A percentile compares a stretch with the other conserved stretches of the same genome.
These are phyloP conservation scores for Phalangium opilio DNA, from an alignment of 2,888 invertebrate species.

Conservation along the genomic window DNA sequence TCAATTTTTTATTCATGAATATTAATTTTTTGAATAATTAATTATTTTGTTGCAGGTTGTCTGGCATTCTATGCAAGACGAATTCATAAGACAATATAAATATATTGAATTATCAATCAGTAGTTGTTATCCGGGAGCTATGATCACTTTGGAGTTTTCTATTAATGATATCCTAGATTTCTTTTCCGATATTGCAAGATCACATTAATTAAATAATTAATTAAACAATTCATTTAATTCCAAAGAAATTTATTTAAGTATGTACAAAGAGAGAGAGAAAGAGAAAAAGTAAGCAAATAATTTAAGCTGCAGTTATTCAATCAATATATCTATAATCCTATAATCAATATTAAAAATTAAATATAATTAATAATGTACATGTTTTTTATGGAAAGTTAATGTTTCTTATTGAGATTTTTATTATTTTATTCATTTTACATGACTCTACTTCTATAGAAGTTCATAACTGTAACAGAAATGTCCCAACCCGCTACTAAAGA, in stretches of 20 bases:
- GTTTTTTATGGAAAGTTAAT: too few species aligned
- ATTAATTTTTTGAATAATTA: too few species aligned
- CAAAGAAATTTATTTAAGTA: too few species aligned
- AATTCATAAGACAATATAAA: constrained; percentile 92
- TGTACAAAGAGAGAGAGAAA: too few species aligned
- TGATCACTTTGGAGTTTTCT: constrained; percentile 81
- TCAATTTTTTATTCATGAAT: constrained; percentile 10
- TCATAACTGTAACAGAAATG: constrained; percentile 60
- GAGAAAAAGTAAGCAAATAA: too few species aligned
- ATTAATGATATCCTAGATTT: constrained; percentile 89
- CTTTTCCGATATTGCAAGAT: constrained; percentile 95
- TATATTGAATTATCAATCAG: constrained; percentile 81
- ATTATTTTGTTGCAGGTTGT: constrained; percentile 75
- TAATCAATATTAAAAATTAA: too few species aligned
- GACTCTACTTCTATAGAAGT: constrained; percentile 68
- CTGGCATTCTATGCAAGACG: constrained; percentile 98
- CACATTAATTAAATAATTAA: constrained; percentile 44
- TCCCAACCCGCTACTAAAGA: constrained; percentile 67
- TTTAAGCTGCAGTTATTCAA: too few species aligned
- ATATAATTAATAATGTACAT: too few species aligned
- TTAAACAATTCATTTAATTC: too few species aligned
- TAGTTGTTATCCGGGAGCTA: constrained; percentile 89
- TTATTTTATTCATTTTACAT: too few species aligned
- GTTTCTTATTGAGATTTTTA: background rate
- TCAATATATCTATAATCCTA: too few species aligned